Base-by-base conservation (phyloP, 2,113 vertebrate genomes). In the Junco hyemalis region DNA sequence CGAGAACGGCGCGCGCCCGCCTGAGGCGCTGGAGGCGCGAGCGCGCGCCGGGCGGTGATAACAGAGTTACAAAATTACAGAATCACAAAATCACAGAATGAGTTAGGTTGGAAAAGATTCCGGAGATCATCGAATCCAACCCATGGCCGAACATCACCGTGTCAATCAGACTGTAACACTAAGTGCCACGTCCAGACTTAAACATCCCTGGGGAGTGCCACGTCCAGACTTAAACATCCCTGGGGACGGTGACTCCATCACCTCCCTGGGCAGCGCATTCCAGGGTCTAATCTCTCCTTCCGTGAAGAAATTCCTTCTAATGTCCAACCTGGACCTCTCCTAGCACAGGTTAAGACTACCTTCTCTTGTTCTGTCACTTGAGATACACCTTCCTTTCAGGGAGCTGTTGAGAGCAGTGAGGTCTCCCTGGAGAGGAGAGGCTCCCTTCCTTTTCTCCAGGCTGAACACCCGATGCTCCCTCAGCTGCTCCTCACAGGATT, bases 1-100 rank as follows among this genome's bases (percentile, higher is more conserved):
- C 3, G 35, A 18, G 4, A 6, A 0, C 1, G 1, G 48, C 31
- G 36, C 66, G 54, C 24, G 24, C 20, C 5, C 5, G 36, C 8
- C 11, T 36, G 24, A 16, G 69, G 28, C 7, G 11, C 10, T 2
- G 7, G 38, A 6, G 36, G 12, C 11, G 12, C 0, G 54, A 4
- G 65, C 8, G 40, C 6, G 26, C 12, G 9, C 28, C 1, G 10
- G 5, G 31, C 0, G 16, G 16, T 8, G 53, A 0, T 14, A 11
- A 8, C 8, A 3, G 45, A 15, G 13, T 48, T 8, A 13, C 5
- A 31, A 18, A 18, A 45, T 42, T 3, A 10, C 20, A 7, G 40
- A 20, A 10, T 31, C 2, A 10, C 12, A 5, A 22, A 18, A 14
- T 29, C 3, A 10, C 10, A 5, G 40, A 19, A 15, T 25, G 3